Conservation (phyloP, 2,888 invertebrate genomes). For the Camponotus fellah region DNA sequence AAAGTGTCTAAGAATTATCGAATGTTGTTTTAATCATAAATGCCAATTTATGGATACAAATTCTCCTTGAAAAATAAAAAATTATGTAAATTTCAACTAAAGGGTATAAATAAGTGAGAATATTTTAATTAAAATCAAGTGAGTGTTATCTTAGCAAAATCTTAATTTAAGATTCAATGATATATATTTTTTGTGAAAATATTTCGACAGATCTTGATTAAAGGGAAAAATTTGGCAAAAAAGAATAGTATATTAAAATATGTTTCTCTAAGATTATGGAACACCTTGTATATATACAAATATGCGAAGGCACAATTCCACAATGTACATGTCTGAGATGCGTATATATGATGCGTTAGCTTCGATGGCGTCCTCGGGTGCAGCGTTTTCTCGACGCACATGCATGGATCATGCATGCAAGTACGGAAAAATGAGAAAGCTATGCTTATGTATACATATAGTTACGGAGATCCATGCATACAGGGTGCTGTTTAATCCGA, state of each 20-base stretch:
- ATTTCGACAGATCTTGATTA: not conserved
- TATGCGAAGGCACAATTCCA: conserved; percentile 9
- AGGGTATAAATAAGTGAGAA: not conserved
- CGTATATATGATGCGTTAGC: not conserved
- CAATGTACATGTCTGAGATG: conserved; percentile 5
- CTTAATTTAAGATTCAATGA: not conserved
- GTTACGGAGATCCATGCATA: conserved; percentile 31
- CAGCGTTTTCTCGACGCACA: not conserved
- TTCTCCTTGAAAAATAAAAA: not conserved
- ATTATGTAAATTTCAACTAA: not conserved
- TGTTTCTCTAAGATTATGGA: not conserved
- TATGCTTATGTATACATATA: conserved; percentile 8
- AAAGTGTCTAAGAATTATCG: not conserved
- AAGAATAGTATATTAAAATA: not conserved
- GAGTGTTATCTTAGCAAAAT: not conserved
- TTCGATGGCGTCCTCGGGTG: conserved; percentile 17
- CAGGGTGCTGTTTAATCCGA: conserved; percentile 50
- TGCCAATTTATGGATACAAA: not conserved
- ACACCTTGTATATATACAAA: not conserved
- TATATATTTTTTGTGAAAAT: not conserved
- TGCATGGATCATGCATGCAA: conserved; percentile 46
- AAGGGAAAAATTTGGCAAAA: not conserved
- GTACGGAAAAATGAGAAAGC: conserved; percentile 27
- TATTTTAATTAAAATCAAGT: not conserved
- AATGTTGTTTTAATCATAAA: not conserved